A percentile compares a stretch with the other conserved stretches of the same genome.
Evolutionary conservation across 2,113 vertebrate species (phyloP).

Genomic region (Pteruthius melanotis): DNA sequence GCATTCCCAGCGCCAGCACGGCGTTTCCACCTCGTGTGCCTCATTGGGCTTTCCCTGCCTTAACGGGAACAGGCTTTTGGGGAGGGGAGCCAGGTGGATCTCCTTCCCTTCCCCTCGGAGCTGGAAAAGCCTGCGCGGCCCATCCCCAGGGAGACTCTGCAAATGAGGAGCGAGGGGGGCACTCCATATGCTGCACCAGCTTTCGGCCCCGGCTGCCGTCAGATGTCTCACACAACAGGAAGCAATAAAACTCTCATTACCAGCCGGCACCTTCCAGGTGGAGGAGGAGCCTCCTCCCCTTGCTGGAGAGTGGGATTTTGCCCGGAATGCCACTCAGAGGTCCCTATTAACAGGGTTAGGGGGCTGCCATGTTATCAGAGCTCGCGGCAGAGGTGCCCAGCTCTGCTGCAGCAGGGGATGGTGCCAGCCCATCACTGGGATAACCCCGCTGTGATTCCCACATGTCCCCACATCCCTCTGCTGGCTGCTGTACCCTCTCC

Average conservation of each 20-base stretch:
- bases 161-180: background rate
- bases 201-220: background rate
- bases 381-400: background rate
- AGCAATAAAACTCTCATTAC: slow-evolving; percentile 1
- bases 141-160: slow-evolving; percentile 35
- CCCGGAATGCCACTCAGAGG: background rate
- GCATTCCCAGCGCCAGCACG: background rate
- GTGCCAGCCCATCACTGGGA: fast-evolving
- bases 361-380: fast-evolving
- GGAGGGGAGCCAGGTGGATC: background rate
- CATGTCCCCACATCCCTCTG: fast-evolving
- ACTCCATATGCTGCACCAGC: slow-evolving; percentile 48
- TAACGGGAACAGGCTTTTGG: background rate
- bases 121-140: background rate
- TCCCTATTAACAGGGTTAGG: no score
- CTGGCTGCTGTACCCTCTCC: background rate
- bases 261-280: background rate
- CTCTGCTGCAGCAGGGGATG: background rate
- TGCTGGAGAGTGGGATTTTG: background rate
- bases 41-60: background rate
- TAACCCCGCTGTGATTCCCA: background rate
- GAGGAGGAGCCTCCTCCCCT: background rate
- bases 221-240: slow-evolving; percentile 23
- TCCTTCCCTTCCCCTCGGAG: background rate
- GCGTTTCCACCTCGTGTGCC: background rate